Evolutionary conservation across 2,113 vertebrate genomes (phyloP).

Genomic region (Thinocorus orbignyianus): DNA sequence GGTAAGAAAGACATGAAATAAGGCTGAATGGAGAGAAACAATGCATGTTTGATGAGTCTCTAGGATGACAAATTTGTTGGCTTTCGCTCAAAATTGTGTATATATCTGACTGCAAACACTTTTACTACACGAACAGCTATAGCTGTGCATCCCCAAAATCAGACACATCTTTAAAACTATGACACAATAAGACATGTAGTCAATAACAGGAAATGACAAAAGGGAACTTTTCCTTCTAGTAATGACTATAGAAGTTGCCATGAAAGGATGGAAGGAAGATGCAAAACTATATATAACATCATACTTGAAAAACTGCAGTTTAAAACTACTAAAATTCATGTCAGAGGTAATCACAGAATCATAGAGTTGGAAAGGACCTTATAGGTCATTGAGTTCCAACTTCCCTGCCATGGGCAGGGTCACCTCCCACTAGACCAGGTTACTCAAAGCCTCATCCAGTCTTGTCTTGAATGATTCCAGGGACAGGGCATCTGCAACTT

Average conservation of each 20-base stretch:
- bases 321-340: not conserved
- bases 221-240: not conserved
- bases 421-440: too few species aligned
- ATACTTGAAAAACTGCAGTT: not conserved
- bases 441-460: too few species aligned
- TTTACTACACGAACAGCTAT: not conserved
- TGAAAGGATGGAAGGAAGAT: not conserved
- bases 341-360: not conserved
- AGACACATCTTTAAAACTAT: not conserved
- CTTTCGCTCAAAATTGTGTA: not conserved
- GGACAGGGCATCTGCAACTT: too few species aligned
- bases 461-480: too few species aligned
- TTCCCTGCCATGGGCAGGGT: too few species aligned
- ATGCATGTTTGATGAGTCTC: not conserved
- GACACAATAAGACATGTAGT: not conserved
- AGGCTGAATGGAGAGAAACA: not conserved
- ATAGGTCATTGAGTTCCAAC: too few species aligned
- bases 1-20: not conserved
- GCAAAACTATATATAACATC: not conserved
- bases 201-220: not conserved
- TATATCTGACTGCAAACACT: not conserved
- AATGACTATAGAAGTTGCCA: accelerated
- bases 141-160: not conserved
- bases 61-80: not conserved
- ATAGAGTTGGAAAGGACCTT: too few species aligned